Evolutionary conservation across 2,888 invertebrate species (phyloP), one percentile per base, ranked within the genome.

Genomic region (Mesoligia furuncula): DNA sequence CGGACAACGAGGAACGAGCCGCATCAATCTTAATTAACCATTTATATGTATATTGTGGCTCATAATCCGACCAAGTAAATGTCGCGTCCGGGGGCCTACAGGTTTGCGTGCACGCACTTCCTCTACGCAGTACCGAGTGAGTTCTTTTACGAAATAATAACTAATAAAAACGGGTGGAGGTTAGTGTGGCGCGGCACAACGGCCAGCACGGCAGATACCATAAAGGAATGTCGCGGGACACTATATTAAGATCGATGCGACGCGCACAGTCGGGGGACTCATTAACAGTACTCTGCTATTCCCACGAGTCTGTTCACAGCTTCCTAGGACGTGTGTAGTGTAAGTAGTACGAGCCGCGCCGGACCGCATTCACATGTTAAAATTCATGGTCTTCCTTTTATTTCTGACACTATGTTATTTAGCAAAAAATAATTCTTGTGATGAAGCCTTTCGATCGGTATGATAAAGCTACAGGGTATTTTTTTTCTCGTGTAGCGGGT

Each of bases 191-290:
- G 31, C 31, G 48, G 45, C 24, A 24, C 36, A 45, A 8, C 45
- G n/a, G 24, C 11, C n/a, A 54, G 6, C 48, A 27, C 20, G 15
- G 13, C 27, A 13, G 24, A 27, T 27, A 51, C 39, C 39, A 27
- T 73, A 67, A 67, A 73, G 73, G 68, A 51, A 67, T 39, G 31
- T 54, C 39, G 42, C 57, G 73, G 54, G 72, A 15, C 69, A 17
- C 11, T n/a, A 42, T 17, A 73, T 73, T 68, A 68, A 68, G 73
- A 68, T 54, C 24, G 54, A 68, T 73, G 73, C 27, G 39, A 31
- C 11, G 71, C 67, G 67, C 27, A n/a, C 67, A 7, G 68, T 42
- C 69, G 31, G 31, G 31, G 27, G 68, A 73, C 68, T 27, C 73
- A 54, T 68, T n/a, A 51, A 39, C 54, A 54, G 73, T 68, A 54